These are phyloP conservation scores for Orchestia grillus DNA, from an alignment of 1,140 invertebrate species.

Conservation along the genomic window DNA sequence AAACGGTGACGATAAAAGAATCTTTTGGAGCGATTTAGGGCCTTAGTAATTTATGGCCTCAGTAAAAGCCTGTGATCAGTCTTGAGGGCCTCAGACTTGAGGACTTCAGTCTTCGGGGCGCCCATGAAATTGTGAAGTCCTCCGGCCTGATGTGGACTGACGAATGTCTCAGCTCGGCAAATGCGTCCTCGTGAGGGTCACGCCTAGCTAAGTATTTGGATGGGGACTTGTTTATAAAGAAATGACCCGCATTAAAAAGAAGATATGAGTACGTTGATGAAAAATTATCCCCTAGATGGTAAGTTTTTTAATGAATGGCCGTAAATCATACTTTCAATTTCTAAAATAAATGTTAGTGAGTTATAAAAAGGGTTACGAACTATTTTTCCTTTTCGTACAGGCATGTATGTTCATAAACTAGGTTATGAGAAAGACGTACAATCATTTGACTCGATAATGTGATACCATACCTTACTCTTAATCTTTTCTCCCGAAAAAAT, in stretches of 20 bases:
- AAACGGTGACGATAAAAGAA: constrained; percentile 34
- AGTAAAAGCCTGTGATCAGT: constrained; percentile 31
- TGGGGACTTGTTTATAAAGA: too few species aligned
- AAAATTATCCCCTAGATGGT: too few species aligned
- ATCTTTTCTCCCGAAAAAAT: not conserved
- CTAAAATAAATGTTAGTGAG: too few species aligned
- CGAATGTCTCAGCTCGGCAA: not conserved
- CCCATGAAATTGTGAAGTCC: not conserved
- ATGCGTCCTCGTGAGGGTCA: not conserved
- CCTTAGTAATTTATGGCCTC: constrained; percentile 44
- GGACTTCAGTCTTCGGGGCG: not conserved
- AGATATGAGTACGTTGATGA: not conserved
- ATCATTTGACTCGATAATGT: not conserved
- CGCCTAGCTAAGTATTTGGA: not conserved
- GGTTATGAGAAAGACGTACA: not conserved
- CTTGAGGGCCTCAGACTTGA: constrained; percentile 27
- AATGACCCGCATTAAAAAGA: too few species aligned
- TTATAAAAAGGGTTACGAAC: not conserved
- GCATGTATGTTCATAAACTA: not conserved
- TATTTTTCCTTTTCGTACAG: not conserved
- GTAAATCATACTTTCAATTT: too few species aligned
- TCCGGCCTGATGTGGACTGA: not conserved
- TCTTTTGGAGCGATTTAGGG: constrained; percentile 42
- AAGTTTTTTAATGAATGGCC: too few species aligned
- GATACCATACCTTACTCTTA: not conserved